These are phyloP conservation scores for Centroberyx gerrardi DNA, from an alignment of 2,797 vertebrate genomes.

Conservation along the genomic window DNA sequence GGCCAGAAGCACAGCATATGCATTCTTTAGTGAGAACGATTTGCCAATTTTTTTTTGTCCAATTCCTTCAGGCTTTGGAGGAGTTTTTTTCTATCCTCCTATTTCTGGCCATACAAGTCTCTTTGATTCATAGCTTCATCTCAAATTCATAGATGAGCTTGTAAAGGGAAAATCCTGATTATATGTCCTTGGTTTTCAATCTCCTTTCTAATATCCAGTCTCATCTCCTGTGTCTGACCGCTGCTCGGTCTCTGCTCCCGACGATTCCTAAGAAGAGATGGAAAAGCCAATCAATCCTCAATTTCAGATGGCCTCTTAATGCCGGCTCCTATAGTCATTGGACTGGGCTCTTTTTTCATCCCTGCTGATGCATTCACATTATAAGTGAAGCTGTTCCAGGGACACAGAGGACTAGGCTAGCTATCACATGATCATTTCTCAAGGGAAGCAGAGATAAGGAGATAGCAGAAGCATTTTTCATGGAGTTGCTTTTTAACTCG, in stretches of 20 bases:
- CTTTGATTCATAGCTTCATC: conserved; percentile 52
- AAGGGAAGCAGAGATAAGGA: conserved; percentile 1
- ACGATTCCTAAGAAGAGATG: background rate
- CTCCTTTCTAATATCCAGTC: conserved; percentile 59
- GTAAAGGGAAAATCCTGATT: conserved; percentile 49
- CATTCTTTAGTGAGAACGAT: conserved; percentile 4
- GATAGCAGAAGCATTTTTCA: conserved; percentile 37
- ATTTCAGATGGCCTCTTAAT: conserved; percentile 45
- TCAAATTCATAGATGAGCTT: conserved; percentile 61
- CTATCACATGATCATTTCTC: conserved; percentile 42
- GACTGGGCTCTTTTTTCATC: conserved; percentile 30
- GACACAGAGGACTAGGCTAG: conserved; percentile 32
- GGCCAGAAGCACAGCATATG: background rate
- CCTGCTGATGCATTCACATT: conserved; percentile 27
- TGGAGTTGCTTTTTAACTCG: conserved; percentile 42
- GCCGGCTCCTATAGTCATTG: conserved; percentile 28
- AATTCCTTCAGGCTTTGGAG: conserved; percentile 21
- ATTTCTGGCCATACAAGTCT: conserved; percentile 28
- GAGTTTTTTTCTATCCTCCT: background rate
- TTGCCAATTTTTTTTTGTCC: conserved; percentile 6
- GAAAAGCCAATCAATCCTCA: conserved; percentile 58
- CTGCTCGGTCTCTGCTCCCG: conserved; percentile 8
- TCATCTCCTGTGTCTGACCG: conserved; percentile 37
- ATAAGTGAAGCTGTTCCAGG: conserved; percentile 19
- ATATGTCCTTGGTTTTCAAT: conserved; percentile 73